Evolutionary conservation across 2,888 invertebrate species (phyloP).

Genomic region (Magallana nippona): DNA sequence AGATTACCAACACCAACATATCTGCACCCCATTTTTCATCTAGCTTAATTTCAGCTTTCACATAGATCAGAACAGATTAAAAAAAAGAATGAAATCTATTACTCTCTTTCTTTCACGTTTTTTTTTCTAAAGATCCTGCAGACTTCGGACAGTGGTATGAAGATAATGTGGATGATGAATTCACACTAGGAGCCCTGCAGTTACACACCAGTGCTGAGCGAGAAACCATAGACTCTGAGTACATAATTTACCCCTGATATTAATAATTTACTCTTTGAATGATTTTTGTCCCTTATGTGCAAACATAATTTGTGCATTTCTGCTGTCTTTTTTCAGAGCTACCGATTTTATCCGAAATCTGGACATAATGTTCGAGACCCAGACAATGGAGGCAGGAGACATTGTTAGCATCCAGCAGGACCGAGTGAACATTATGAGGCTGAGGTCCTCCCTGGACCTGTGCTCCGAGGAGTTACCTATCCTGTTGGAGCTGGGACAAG

Average conservation of each 20-base stretch:
- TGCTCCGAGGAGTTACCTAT: constrained; percentile 75
- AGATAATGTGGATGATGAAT: constrained; percentile 66
- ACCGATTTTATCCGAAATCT: constrained; percentile 68
- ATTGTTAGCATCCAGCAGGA: constrained; percentile 48
- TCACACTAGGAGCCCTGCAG: constrained; percentile 69
- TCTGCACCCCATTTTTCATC: no score
- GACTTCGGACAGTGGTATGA: constrained; percentile 76
- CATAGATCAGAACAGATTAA: no score
- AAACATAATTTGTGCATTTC: no score
- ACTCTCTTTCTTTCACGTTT: neutral
- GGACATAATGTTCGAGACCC: constrained; percentile 75
- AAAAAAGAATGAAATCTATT: no score
- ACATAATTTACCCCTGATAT: constrained; percentile 34
- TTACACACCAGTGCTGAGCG: constrained; percentile 71
- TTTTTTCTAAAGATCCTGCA: constrained; percentile 62
- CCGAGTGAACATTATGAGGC: constrained; percentile 64
- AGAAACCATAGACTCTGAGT: constrained; percentile 74
- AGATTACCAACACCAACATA: neutral
- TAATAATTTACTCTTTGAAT: neutral
- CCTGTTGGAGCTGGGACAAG: constrained; percentile 73
- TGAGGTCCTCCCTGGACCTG: constrained; percentile 76
- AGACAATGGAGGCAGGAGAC: constrained; percentile 75
- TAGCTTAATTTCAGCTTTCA: no score
- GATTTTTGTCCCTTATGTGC: neutral
- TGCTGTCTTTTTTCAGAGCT: constrained; percentile 59